Evolutionary conservation across 2,113 vertebrate genomes (phyloP), one percentile per base, ranked within the genome.

Genomic region (Phrynocephalus versicolor): DNA sequence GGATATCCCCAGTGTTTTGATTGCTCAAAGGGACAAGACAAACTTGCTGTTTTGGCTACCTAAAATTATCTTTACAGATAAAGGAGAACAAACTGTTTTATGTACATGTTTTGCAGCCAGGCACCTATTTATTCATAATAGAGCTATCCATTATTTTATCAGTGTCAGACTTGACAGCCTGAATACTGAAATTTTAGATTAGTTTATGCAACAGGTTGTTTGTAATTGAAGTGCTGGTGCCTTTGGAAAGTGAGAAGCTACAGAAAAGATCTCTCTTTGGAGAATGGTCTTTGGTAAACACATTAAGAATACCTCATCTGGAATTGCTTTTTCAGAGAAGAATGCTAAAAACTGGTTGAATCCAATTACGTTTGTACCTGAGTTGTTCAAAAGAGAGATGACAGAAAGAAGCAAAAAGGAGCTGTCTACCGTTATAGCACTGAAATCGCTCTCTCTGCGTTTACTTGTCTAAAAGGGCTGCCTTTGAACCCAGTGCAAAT

Each of bases 281-380:
- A 55, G 51, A 45, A 64, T 35, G 16, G 35, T 78, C 4, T 8
- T 65, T 2, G 83, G 35, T 67, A 89, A 39, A 39, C 37, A 7
- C 19, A 15, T 83, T 0, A 76, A 81, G 86, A 88, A 82, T 7
- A 8, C 4, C 25, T 19, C 71, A 33, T 82, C 71, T 74, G 76
- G 80, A 89, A 87, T 81, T 77, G 23, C 16, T 84, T 51, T 3
- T 55, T 84, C 51, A 81, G 83, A 72, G 82, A 87, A 71, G n/a
- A 33, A 33, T 74, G 83, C 37, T 78, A 77, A 70, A 58, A 18
- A 89, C 23, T 67, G 19, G 62, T 58, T 84, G 35, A 85, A 84
- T 79, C 18, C 78, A 92, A 14, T 78, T 67, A 19, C 0, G 0
- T 76, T 90, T 87, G 55, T 90, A 37, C 27, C 58, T 70, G 39